A percentile compares a stretch with the other conserved stretches of the same genome.
These are phyloP conservation scores for Campylorhamphus procurvoides DNA, from an alignment of 2,113 vertebrate genomes.

Conservation along the genomic window DNA sequence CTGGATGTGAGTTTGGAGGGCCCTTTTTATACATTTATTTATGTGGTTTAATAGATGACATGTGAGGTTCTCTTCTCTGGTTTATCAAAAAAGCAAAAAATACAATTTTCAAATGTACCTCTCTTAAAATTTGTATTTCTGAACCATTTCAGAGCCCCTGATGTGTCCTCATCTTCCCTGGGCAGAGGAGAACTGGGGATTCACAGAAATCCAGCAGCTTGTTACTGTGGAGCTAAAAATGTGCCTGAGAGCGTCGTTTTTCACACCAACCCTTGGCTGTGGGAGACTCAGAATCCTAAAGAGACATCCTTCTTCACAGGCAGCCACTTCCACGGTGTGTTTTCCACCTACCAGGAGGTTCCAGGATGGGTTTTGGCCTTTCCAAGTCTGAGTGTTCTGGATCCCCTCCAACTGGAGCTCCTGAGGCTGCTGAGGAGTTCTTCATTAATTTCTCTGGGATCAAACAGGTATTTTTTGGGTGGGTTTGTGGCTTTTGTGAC, in stretches of 20 bases:
- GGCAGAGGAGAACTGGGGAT: no score
- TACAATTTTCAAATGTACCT: fast-evolving
- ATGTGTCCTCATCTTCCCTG: neutral
- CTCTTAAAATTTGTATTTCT: fast-evolving
- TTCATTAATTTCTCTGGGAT: neutral
- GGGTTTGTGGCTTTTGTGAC: neutral
- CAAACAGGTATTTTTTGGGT: neutral
- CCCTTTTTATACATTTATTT: neutral
- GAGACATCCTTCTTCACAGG: neutral
- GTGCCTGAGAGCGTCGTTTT: fast-evolving
- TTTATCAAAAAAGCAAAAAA: neutral
- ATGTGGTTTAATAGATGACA: neutral
- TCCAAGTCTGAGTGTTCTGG: neutral
- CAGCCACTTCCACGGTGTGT: neutral
- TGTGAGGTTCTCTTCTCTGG: neutral
- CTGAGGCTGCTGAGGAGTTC: neutral
- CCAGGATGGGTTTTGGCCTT: neutral
- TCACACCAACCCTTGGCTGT: fast-evolving
- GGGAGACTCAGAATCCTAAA: neutral
- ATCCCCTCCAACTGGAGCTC: fast-evolving
- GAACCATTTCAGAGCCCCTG: neutral
- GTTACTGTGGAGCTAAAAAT: fast-evolving
- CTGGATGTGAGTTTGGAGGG: neutral
- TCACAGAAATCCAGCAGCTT: neutral
- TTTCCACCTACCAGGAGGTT: neutral